Evolutionary conservation across 1,140 invertebrate genomes (phyloP), one percentile per base, ranked within the genome.

Genomic region (Melanaphis sacchari): DNA sequence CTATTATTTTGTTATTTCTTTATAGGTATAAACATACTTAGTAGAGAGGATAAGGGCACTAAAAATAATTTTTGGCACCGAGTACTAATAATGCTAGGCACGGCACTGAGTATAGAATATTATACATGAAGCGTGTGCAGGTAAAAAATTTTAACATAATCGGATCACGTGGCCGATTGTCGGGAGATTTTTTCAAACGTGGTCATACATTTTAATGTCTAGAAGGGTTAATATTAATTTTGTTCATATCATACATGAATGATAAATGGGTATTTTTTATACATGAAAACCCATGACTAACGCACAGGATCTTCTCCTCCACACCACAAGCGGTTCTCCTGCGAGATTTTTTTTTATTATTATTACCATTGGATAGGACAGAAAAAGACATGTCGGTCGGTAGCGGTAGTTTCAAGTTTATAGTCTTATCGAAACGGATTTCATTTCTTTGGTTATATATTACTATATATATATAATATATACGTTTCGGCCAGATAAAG

Each of bases 151-250:
- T 52, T 89, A 89, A 52, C 15, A 52, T 40, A 89, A 40, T 89
- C 88, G 88, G 88, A 89, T 54, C 88, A 89, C 88, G 88, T 54
- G 49, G 46, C n/a, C 36, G 88, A 89, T 38, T 54, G 49, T 89
- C 36, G 36, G 49, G 88, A 38, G 88, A 54, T 89, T 89, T 54
- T 59, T 89, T 40, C n/a, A 89, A 52, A 52, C 49, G 88, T 89
- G 88, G 49, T 38, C 88, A 36, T 89, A 54, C 49, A 89, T 89
- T 89, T 54, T 54, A 89, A 89, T 52, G 36, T 38, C 15, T 52
- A 89, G 40, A 54, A 15, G 49, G 88, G 88, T 38, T 40, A 54
- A 89, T 15, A 38, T 54, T 89, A 52, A 52, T 52, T 89, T 88
- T 26, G 52, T 89, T 54, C 88, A 36, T 54, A 89, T 89, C 88